Conservation (phyloP, 2,797 vertebrate genomes). For the Melopsittacus undulatus region DNA sequence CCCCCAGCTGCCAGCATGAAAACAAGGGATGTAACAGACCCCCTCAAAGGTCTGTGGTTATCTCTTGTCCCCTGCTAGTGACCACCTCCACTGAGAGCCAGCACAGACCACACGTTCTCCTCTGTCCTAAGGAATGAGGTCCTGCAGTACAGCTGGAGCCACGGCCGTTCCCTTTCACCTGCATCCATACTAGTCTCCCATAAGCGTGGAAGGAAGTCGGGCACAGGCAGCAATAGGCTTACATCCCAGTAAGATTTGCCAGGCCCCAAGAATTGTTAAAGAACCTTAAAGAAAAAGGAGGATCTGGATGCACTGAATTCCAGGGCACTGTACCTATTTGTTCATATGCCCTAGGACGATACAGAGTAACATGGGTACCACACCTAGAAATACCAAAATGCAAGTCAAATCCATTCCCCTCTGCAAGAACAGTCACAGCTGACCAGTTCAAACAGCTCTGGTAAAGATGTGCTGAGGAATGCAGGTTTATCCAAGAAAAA, state of each 20-base stretch:
- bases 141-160: background rate
- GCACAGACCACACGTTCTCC: background rate
- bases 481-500: background rate
- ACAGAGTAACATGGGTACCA: background rate
- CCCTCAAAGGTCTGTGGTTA: background rate
- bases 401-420: background rate
- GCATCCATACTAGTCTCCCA: accelerated
- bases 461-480: background rate
- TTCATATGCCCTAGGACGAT: accelerated
- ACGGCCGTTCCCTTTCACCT: accelerated
- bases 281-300: background rate
- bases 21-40: accelerated
- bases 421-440: background rate
- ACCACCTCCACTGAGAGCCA: background rate
- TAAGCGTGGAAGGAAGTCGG: background rate
- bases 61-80: background rate
- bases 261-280: background rate
- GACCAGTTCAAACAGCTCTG: background rate
- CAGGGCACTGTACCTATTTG: accelerated
- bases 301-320: background rate
- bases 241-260: background rate
- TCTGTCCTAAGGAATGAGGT: accelerated
- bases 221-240: background rate
- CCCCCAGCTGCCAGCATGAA: background rate
- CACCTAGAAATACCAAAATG: background rate